phyloP scores from a whole-genome alignment of 2,797 vertebrate species.

The Acrocephalus scirpaceus region DNA sequence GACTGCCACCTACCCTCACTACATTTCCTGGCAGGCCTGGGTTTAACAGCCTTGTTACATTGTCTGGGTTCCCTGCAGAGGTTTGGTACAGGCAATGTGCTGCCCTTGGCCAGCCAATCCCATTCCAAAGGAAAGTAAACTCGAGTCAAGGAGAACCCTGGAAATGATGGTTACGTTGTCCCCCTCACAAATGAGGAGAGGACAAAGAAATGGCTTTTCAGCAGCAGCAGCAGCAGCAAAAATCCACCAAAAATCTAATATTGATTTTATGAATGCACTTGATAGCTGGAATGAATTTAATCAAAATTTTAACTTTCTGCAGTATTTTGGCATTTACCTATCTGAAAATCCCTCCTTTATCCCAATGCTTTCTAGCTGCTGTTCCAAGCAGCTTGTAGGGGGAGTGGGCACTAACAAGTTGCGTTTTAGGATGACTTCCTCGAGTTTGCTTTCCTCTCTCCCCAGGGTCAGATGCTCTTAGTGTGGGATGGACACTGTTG shows the following conservation, averaged over 20 bases:
- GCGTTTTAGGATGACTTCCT: not conserved
- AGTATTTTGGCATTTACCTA: not conserved
- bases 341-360: not conserved
- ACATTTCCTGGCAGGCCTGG: not conserved
- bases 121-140: not conserved
- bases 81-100: not conserved
- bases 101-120: not conserved
- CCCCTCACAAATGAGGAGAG: fast-evolving
- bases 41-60: not conserved
- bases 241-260: not conserved
- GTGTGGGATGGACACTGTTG: not conserved
- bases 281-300: not conserved
- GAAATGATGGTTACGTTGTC: not conserved
- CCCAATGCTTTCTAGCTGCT: not conserved
- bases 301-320: not conserved
- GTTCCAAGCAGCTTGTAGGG: not conserved
- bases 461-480: not conserved
- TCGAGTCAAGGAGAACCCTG: not conserved
- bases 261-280: not conserved
- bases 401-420: not conserved
- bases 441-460: not conserved
- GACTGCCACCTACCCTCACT: not conserved
- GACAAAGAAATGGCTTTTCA: not conserved
- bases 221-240: not conserved
- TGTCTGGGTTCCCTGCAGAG: not conserved